phyloP scores from a whole-genome alignment of 2,888 invertebrate species.

The Capitulum mitella region DNA sequence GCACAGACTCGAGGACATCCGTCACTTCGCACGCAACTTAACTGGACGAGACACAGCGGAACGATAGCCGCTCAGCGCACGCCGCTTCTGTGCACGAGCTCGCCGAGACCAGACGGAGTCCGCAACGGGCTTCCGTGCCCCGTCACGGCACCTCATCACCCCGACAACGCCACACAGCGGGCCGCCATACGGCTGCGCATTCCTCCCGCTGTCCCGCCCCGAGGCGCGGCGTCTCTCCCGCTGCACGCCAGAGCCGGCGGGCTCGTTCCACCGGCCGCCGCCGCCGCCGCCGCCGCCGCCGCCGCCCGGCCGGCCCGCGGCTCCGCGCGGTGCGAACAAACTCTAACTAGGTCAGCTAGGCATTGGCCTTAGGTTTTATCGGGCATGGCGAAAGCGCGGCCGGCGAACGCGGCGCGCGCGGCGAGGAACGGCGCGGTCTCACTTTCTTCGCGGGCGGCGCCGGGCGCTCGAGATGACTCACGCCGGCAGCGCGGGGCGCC shows the following conservation, averaged over 20 bases:
- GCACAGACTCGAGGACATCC: too few relatives aligned
- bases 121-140: too few relatives aligned
- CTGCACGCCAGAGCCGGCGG: background rate
- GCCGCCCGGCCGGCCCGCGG: background rate
- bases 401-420: background rate
- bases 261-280: background rate
- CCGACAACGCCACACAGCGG: too few relatives aligned
- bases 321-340: conserved; percentile 18
- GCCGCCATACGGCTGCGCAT: background rate
- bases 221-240: background rate
- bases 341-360: conserved; percentile 21
- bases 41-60: too few relatives aligned
- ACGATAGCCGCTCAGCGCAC: too few relatives aligned
- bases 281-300: background rate
- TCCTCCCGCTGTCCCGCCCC: background rate
- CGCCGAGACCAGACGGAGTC: too few relatives aligned
- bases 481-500: too few relatives aligned
- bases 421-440: conserved; percentile 9
- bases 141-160: too few relatives aligned
- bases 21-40: too few relatives aligned
- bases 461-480: too few relatives aligned
- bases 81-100: too few relatives aligned
- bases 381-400: conserved; percentile 19
- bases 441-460: conserved; percentile 5
- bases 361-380: conserved; percentile 25